phyloP scores from a whole-genome alignment of 1,140 invertebrate genomes.

The Drosophila prosaltans region DNA sequence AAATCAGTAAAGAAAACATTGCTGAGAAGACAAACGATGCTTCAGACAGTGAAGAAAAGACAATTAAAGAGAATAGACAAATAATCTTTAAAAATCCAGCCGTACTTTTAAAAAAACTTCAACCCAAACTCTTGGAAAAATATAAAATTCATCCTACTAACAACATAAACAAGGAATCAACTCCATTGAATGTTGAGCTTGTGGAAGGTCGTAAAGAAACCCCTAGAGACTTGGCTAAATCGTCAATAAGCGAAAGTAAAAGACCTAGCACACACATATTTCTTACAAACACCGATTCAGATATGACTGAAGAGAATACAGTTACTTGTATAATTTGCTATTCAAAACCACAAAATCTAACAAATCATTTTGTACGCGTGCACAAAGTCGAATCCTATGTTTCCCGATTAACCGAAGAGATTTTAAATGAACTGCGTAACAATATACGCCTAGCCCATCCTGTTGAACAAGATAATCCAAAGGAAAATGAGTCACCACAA shows the following conservation, averaged over 20 bases:
- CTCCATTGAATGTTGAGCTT: constrained; percentile 2
- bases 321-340: constrained; percentile 2
- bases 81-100: background rate
- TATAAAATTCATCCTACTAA: background rate
- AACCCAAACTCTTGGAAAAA: background rate
- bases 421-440: background rate
- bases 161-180: background rate
- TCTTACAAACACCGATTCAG: background rate
- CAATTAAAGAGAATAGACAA: background rate
- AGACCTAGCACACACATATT: background rate
- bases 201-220: constrained; percentile 3
- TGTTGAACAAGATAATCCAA: background rate
- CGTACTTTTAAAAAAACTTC: constrained; percentile 5
- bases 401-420: background rate
- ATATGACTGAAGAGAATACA: constrained; percentile 15
- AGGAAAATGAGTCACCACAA: background rate
- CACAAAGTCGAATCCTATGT: constrained; percentile 13
- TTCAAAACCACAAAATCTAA: constrained; percentile 2
- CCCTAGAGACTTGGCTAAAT: background rate
- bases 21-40: background rate
- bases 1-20: background rate
- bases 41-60: background rate
- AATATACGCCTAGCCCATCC: background rate
- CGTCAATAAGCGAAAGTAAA: background rate
- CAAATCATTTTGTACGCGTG: constrained; percentile 5